phyloP scores from a whole-genome alignment of 2,797 vertebrate genomes.

The Gymnodraco acuticeps region DNA sequence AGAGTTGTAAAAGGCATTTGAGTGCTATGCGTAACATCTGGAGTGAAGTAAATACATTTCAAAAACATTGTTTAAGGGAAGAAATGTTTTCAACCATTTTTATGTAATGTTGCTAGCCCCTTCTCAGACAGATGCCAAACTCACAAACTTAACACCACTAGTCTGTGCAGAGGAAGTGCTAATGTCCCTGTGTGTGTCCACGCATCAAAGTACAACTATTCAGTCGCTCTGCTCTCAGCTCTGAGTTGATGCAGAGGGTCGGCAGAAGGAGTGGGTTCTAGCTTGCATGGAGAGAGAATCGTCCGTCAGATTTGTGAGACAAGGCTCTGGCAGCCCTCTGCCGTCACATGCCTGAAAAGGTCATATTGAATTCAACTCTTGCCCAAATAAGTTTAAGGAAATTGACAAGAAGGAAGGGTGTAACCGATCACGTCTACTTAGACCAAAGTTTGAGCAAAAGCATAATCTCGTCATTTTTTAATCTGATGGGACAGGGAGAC shows the following conservation, averaged over 20 bases:
- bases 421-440: not conserved
- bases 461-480: not conserved
- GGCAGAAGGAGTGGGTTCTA: conserved; percentile 27
- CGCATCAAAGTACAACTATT: not conserved
- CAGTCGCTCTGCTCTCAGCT: conserved; percentile 1
- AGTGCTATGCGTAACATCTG: not conserved
- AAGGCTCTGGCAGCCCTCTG: conserved; percentile 45
- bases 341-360: conserved; percentile 53
- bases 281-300: conserved; percentile 26
- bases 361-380: conserved; percentile 50
- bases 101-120: not conserved
- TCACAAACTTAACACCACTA: conserved; percentile 3
- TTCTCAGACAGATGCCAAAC: conserved; percentile 10
- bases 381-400: conserved; percentile 13
- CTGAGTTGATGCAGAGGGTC: conserved; percentile 29
- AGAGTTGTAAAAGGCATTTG: not conserved
- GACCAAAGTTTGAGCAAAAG: conserved; percentile 31
- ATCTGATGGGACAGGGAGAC: conserved; percentile 30
- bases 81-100: not conserved
- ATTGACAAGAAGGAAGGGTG: conserved; percentile 14
- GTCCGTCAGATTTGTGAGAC: conserved; percentile 47
- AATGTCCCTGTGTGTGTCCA: conserved; percentile 22
- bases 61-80: not conserved
- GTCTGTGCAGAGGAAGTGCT: conserved; percentile 4
- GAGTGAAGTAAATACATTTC: not conserved